These are phyloP conservation scores for Pyrrhia umbra DNA, from an alignment of 2,888 invertebrate species.

Conservation along the genomic window DNA sequence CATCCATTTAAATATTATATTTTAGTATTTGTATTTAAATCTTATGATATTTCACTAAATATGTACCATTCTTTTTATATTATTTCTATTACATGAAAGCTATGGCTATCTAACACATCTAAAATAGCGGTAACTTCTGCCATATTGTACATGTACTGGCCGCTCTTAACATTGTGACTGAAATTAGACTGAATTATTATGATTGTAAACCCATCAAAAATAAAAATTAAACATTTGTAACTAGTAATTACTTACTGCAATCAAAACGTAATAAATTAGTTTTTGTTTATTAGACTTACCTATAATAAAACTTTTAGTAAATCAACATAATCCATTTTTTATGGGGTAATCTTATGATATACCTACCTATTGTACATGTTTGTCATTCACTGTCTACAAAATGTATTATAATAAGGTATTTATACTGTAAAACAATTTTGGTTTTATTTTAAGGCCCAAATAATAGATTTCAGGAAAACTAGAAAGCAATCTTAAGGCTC, in stretches of 20 bases:
- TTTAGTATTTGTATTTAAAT: constrained; percentile 15
- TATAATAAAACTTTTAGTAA: constrained; percentile 25
- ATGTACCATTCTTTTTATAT: not conserved
- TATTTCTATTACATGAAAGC: not conserved
- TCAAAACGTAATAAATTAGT: constrained; percentile 26
- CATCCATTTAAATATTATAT: constrained; percentile 41
- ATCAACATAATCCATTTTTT: constrained; percentile 38
- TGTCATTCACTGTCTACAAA: constrained; percentile 48
- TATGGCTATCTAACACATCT: not conserved
- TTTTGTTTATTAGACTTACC: constrained; percentile 23
- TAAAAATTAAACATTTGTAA: constrained; percentile 27
- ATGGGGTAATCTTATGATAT: constrained; percentile 29
- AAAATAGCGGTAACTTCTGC: constrained; percentile 15
- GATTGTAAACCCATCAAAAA: constrained; percentile 39
- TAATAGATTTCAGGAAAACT: not conserved
- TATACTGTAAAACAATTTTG: constrained; percentile 37
- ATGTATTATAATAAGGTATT: constrained; percentile 53
- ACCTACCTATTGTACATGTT: constrained; percentile 45
- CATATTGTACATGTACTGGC: constrained; percentile 11
- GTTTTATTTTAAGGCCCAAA: constrained; percentile 1
- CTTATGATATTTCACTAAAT: not conserved
- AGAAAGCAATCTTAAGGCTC: too few species aligned
- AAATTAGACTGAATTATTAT: constrained; percentile 62
- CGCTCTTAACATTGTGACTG: constrained; percentile 51
- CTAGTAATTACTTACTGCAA: constrained; percentile 12